A percentile compares a stretch with the other conserved stretches of the same genome.
Evolutionary conservation across 2,113 vertebrate genomes (phyloP).

Genomic region (Clinocottus analis): DNA sequence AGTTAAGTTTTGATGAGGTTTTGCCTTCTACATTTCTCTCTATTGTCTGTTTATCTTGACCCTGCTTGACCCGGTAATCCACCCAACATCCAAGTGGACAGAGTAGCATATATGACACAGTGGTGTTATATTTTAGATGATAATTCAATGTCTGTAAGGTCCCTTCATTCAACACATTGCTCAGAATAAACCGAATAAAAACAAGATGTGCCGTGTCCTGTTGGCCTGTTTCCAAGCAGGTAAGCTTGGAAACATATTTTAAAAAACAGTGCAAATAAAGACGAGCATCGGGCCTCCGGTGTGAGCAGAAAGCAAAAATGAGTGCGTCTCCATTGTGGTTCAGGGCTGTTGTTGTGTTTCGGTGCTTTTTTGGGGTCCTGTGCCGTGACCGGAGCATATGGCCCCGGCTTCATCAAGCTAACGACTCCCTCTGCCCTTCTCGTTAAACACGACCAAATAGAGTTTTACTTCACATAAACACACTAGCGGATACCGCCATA

Average conservation of each 20-base stretch:
- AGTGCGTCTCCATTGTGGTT: conserved; percentile 75
- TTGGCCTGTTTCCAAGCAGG: too few species aligned
- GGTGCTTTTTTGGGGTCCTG: conserved; percentile 49
- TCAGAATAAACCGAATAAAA: too few species aligned
- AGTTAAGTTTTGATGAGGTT: not conserved
- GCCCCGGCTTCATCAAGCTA: conserved; percentile 74
- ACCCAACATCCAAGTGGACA: not conserved
- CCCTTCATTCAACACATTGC: too few species aligned
- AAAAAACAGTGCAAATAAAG: too few species aligned
- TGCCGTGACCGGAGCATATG: conserved; percentile 69
- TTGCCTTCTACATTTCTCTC: not conserved
- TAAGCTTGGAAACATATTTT: too few species aligned
- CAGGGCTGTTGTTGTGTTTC: conserved; percentile 60
- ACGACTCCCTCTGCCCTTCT: conserved; percentile 62
- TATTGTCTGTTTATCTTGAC: not conserved
- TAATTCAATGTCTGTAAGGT: not conserved
- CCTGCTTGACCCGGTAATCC: not conserved
- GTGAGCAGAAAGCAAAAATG: conserved; percentile 72
- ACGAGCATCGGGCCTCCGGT: too few species aligned
- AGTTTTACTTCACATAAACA: conserved; percentile 32
- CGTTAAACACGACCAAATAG: conserved; percentile 56
- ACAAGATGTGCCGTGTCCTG: too few species aligned
- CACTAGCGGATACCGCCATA: conserved; percentile 30
- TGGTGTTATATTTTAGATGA: not conserved
- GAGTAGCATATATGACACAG: not conserved